Conservation (phyloP, 2,888 invertebrate species). For the Ennomos quercinarius region DNA sequence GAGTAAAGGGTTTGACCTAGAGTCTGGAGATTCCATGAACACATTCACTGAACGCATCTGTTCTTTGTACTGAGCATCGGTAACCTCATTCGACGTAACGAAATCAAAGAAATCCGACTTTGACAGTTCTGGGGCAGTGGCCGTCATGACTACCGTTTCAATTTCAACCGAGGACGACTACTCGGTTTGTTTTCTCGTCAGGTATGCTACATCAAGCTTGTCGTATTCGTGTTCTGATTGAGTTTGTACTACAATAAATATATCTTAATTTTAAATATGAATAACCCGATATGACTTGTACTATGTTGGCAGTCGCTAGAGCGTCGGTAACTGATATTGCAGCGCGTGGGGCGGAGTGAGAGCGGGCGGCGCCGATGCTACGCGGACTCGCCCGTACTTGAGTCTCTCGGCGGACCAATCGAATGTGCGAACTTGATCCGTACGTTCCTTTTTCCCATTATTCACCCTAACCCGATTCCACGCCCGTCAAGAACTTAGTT, state of each 20-base stretch:
- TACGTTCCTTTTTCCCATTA: conserved; percentile 84
- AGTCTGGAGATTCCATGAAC: conserved; percentile 86
- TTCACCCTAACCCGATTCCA: conserved; percentile 72
- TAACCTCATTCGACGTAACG: conserved; percentile 92
- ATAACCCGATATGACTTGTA: conserved; percentile 84
- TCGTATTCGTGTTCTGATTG: conserved; percentile 53
- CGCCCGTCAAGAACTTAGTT: conserved; percentile 64
- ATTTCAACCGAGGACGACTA: conserved; percentile 73
- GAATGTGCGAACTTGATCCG: conserved; percentile 82
- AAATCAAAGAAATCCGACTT: conserved; percentile 96
- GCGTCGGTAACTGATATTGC: conserved; percentile 82
- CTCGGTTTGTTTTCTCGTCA: conserved; percentile 61
- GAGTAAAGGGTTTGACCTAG: conserved; percentile 78
- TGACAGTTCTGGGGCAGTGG: conserved; percentile 93
- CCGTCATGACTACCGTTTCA: conserved; percentile 92
- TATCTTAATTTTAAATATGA: conserved; percentile 75
- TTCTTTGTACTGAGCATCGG: conserved; percentile 88
- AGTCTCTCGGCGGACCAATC: conserved; percentile 78
- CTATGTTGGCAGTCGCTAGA: conserved; percentile 83
- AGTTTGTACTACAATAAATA: conserved; percentile 82
- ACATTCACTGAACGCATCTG: conserved; percentile 89
- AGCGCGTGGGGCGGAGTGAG: conserved; percentile 48
- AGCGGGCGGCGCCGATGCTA: conserved; percentile 63
- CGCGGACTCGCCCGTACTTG: conserved; percentile 66
- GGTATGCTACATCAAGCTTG: conserved; percentile 64